Percentiles rank a stretch among this genome's conserved stretches.
Evolutionary conservation across 2,113 vertebrate genomes (phyloP).

Genomic region (Gymnocephalus cernua): DNA sequence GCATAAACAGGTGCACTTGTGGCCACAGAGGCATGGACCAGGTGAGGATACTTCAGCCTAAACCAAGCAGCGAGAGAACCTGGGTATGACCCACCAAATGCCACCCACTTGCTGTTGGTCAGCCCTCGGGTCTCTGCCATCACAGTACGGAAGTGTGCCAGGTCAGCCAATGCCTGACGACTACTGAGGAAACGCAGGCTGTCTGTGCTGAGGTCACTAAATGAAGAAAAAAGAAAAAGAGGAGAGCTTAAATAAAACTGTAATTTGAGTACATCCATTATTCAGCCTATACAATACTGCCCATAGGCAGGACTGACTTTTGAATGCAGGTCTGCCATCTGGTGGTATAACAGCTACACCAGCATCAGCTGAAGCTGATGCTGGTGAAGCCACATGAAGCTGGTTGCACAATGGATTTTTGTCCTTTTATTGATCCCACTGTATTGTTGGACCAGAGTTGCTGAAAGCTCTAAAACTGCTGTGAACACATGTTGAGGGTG

Average conservation of each 20-base stretch:
- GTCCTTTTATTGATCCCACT: not conserved
- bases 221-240: slow-evolving; percentile 19
- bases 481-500: not conserved
- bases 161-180: slow-evolving; percentile 78
- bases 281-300: not conserved
- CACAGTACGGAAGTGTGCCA: slow-evolving; percentile 78
- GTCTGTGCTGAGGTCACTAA: slow-evolving; percentile 75
- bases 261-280: not conserved
- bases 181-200: slow-evolving; percentile 80
- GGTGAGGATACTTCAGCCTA: slow-evolving; percentile 80
- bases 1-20: slow-evolving; percentile 77
- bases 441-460: not conserved
- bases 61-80: slow-evolving; percentile 82
- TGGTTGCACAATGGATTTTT: not conserved
- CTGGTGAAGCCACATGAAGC: no score
- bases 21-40: slow-evolving; percentile 78
- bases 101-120: slow-evolving; percentile 71
- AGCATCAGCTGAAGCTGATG: not conserved
- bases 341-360: slow-evolving; percentile 21
- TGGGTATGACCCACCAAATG: slow-evolving; percentile 79
- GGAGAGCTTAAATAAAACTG: not conserved
- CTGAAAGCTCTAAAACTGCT: not conserved
- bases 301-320: not conserved
- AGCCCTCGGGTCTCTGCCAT: slow-evolving; percentile 58
- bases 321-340: slow-evolving; percentile 58